Evolutionary conservation across 2,113 vertebrate genomes (phyloP), one percentile per base, ranked within the genome.

Genomic region (Halichoeres trimaculatus): DNA sequence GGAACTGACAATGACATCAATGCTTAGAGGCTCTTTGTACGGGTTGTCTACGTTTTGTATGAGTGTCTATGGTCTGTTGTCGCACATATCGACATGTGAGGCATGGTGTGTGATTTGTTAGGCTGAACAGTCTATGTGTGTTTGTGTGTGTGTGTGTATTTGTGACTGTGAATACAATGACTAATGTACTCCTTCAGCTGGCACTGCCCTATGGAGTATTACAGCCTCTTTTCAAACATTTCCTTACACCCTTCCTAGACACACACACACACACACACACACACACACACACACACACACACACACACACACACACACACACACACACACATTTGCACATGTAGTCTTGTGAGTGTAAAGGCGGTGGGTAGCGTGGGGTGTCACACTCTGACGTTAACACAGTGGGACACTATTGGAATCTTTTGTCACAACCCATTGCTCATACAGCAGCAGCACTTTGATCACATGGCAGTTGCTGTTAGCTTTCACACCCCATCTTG

Each of bases 401-500:
- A 41, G 16, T 52, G 22, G 14, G 57, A 81, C 69, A 59, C 20
- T 35, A 36, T 68, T 64, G 53, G 60, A 14, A 54, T 76, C 23
- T 54, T 82, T 70, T 81, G n/a, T 83, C 85, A 81, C 76, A 54
- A 58, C 24, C 52, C 40, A 66, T 85, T 85, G 77, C 86, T 90
- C 86, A 80, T 63, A 26, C 66, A n/a, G 43, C 63, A 60, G 70
- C 80, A 38, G 59, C 67, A 56, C 51, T 74, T 61, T 55, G 61
- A 74, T 43, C 4, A 53, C 47, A 58, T 48, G 62, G 64, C 60
- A 55, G 45, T 67, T 10, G 62, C 68, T 23, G 62, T 73, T 41
- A 40, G 45, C 66, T 84, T 89, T 90, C 75, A 78, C 90, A 90
- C 73, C 55, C 71, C 75, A 78, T 80, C 81, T 86, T 86, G 84